Evolutionary conservation across 2,797 vertebrate species (phyloP).

Genomic region (Kryptolebias ocellatus): DNA sequence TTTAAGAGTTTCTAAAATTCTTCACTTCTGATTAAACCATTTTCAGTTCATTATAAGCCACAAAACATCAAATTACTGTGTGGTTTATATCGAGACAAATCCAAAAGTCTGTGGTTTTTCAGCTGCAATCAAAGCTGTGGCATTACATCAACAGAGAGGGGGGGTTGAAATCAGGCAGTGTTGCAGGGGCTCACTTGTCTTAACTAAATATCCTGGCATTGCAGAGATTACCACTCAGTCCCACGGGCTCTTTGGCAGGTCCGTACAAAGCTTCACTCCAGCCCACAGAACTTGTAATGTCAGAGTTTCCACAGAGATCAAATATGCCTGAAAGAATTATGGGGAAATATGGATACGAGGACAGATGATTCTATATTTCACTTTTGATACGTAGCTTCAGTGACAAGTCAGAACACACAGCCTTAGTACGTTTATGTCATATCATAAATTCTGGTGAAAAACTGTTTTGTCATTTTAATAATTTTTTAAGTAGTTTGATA

Average conservation of each 20-base stretch:
- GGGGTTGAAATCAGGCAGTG: slow-evolving; percentile 21
- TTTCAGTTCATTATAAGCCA: slow-evolving; percentile 32
- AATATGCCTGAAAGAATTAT: slow-evolving; percentile 21
- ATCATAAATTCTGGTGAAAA: slow-evolving; percentile 9
- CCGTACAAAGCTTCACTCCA: slow-evolving; percentile 13
- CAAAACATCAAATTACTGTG: slow-evolving; percentile 27
- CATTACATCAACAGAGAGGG: slow-evolving; percentile 17
- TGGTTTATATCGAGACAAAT: slow-evolving; percentile 21
- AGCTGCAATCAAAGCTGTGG: slow-evolving; percentile 39
- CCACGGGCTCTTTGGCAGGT: slow-evolving; percentile 36
- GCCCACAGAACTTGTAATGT: slow-evolving; percentile 38
- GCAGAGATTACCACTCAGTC: slow-evolving; percentile 17
- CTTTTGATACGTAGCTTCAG: background rate
- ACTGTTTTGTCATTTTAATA: background rate
- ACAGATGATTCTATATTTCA: background rate
- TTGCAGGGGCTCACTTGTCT: slow-evolving; percentile 12
- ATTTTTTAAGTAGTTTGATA: background rate
- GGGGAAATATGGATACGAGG: slow-evolving; percentile 7
- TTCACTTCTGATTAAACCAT: slow-evolving; percentile 24
- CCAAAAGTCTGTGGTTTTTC: slow-evolving; percentile 18
- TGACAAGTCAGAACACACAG: slow-evolving; percentile 10
- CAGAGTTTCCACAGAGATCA: slow-evolving; percentile 34
- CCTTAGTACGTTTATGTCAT: background rate
- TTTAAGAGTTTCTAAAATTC: slow-evolving; percentile 7
- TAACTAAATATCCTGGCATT: slow-evolving; percentile 30